phyloP scores from a whole-genome alignment of 2,797 vertebrate species.

The Sciurus carolinensis region DNA sequence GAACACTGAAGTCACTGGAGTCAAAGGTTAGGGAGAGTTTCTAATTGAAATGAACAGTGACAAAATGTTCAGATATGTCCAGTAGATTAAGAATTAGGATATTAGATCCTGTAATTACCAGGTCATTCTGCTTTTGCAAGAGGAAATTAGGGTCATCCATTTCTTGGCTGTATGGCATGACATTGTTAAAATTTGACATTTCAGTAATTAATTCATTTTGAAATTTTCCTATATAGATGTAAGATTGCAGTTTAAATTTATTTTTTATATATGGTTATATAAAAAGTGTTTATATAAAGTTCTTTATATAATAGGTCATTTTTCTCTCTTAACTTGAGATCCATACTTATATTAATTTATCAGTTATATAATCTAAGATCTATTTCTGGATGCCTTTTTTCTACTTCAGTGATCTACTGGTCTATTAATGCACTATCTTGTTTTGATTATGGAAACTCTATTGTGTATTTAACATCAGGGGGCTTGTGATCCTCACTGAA shows the following conservation, averaged over 20 bases:
- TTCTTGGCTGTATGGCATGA: not conserved
- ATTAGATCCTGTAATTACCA: constrained; percentile 68
- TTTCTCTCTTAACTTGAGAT: constrained; percentile 1
- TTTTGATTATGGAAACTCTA: not conserved
- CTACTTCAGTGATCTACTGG: not conserved
- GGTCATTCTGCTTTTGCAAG: constrained; percentile 54
- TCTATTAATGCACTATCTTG: not conserved
- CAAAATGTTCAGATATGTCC: constrained; percentile 40
- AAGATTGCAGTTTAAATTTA: not conserved
- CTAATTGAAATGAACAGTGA: constrained; percentile 63
- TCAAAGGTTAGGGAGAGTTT: constrained; percentile 34
- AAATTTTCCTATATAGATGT: not conserved
- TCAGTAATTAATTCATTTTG: constrained; percentile 59
- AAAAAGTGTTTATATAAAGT: not conserved
- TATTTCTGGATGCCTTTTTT: constrained; percentile 1
- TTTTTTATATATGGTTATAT: not conserved
- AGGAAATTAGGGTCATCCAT: constrained; percentile 50
- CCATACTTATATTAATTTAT: not conserved
- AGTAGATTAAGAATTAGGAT: constrained; percentile 46
- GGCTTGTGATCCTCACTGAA: not conserved
- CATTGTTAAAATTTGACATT: constrained; percentile 55
- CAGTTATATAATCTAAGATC: not conserved
- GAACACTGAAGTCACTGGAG: constrained; percentile 33
- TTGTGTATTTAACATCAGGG: not conserved
- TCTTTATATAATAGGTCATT: not conserved